A percentile compares a stretch with the other conserved stretches of the same genome.
Evolutionary conservation across 2,113 vertebrate genomes (phyloP).

Genomic region (Embiotoca jacksoni): DNA sequence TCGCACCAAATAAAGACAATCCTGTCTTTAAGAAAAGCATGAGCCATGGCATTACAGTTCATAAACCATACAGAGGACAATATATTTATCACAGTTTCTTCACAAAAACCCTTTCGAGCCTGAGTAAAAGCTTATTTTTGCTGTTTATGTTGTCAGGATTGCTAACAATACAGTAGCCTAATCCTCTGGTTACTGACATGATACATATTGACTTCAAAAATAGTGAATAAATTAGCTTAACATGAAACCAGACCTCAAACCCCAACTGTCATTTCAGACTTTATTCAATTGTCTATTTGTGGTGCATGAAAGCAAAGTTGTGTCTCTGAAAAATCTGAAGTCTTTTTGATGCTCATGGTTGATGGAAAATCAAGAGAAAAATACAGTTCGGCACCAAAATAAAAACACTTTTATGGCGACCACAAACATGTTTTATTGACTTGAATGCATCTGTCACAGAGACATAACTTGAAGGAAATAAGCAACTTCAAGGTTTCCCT

Average conservation of each 20-base stretch:
- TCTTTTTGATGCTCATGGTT: conserved; percentile 45
- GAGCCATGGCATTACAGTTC: conserved; percentile 18
- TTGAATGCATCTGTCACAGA: conserved; percentile 73
- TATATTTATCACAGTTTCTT: conserved; percentile 8
- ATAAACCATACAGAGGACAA: conserved; percentile 9
- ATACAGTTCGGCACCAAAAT: conserved; percentile 36
- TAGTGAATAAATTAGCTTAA: conserved; percentile 40
- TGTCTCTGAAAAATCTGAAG: conserved; percentile 47
- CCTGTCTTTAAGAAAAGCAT: conserved; percentile 27
- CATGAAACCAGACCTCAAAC: conserved; percentile 64
- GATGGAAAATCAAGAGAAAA: conserved; percentile 16
- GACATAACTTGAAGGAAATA: conserved; percentile 58
- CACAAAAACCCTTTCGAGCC: background rate
- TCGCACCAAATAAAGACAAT: conserved; percentile 26
- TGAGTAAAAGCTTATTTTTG: conserved; percentile 7
- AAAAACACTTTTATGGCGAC: conserved; percentile 66
- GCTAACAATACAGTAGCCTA: conserved; percentile 47
- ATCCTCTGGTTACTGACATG: conserved; percentile 31
- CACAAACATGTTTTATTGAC: conserved; percentile 81
- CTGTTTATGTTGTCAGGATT: conserved; percentile 2
- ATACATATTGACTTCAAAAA: conserved; percentile 54
- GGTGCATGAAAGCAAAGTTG: conserved; percentile 38
- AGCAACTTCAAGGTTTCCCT: conserved; percentile 63
- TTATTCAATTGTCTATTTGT: conserved; percentile 39
- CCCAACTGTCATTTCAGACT: conserved; percentile 49